Evolutionary conservation across 1,140 invertebrate genomes (phyloP), one percentile per base, ranked within the genome.

Genomic region (Hestina assimilis): DNA sequence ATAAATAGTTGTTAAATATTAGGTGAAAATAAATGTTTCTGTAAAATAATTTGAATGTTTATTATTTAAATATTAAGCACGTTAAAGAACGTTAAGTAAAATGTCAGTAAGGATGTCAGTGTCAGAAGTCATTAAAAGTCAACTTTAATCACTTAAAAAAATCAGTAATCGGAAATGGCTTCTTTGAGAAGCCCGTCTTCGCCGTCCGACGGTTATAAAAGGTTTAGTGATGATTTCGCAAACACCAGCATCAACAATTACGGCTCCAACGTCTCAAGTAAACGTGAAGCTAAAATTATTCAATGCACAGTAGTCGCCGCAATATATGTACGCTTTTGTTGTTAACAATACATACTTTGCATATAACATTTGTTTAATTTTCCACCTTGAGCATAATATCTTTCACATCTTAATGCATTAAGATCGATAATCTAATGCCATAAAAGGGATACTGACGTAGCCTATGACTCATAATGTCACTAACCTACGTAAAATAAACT

Each of bases 171-270:
- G 74, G 79, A 83, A 84, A 89, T 89, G 87, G 85, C 85, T 86
- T 83, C 85, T 71, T 66, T 88, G 73, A 75, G 81, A 66, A 87
- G 86, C 79, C 79, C 89, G 79, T 83, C 83, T 65, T 87, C 89
- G 64, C 89, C 89, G 64, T 85, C 89, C 57, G 89, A 90, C 73
- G 89, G 89, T 62, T 90, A 91, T 71, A 90, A 90, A 89, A 82
- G 89, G 63, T 90, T 91, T 61, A 89, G 83, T 80, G 90, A 90
- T 79, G 89, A 90, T 77, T 82, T 87, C 74, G 81, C 83, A 67
- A 89, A 90, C 66, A 75, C 74, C 80, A 90, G 89, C 80, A 79
- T 90, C 66, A 89, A 89, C 72, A 86, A 87, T 84, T 90, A 90
- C 77, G 90, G 90, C 72, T 90, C 90, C 55, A 90, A 90, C 69